Percentiles rank a stretch among this genome's conserved stretches.
Conservation (phyloP, 1,140 invertebrate genomes). For the Dendroctonus valens region DNA sequence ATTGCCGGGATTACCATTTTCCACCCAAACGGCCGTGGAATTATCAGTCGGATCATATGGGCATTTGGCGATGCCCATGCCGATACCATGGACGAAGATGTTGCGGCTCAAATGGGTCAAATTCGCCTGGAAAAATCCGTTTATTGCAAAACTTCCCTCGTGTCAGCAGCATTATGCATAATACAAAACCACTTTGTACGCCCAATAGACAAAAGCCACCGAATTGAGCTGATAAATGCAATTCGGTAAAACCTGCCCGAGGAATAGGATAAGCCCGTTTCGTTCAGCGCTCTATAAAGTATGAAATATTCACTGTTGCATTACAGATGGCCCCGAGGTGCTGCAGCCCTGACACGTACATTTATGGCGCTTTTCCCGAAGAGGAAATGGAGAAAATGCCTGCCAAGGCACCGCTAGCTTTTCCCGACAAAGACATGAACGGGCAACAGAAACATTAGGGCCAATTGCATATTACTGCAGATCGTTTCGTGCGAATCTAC, state of each 20-base stretch:
- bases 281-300: conserved; percentile 19
- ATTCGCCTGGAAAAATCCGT: conserved; percentile 59
- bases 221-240: conserved; percentile 16
- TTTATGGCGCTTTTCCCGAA: too few relatives aligned
- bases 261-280: conserved; percentile 39
- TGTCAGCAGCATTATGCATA: conserved; percentile 8
- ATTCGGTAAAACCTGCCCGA: conserved; percentile 2
- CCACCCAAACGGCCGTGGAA: conserved; percentile 85
- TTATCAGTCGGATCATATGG: conserved; percentile 87
- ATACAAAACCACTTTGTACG: conserved; percentile 11
- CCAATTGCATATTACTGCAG: too few relatives aligned
- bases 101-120: conserved; percentile 70
- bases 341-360: background rate
- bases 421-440: too few relatives aligned
- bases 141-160: conserved; percentile 3
- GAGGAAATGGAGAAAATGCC: too few relatives aligned
- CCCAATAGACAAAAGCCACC: conserved; percentile 8
- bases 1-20: conserved; percentile 78
- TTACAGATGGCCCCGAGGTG: conserved; percentile 28
- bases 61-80: conserved; percentile 81
- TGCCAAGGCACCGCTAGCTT: too few relatives aligned
- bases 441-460: too few relatives aligned
- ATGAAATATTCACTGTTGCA: conserved; percentile 40
- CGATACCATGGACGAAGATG: conserved; percentile 76
- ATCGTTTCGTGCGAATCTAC: too few relatives aligned